A percentile compares a stretch with the other conserved stretches of the same genome.
These are phyloP conservation scores for Melanocharis versteri DNA, from an alignment of 2,113 vertebrate genomes.

Conservation along the genomic window DNA sequence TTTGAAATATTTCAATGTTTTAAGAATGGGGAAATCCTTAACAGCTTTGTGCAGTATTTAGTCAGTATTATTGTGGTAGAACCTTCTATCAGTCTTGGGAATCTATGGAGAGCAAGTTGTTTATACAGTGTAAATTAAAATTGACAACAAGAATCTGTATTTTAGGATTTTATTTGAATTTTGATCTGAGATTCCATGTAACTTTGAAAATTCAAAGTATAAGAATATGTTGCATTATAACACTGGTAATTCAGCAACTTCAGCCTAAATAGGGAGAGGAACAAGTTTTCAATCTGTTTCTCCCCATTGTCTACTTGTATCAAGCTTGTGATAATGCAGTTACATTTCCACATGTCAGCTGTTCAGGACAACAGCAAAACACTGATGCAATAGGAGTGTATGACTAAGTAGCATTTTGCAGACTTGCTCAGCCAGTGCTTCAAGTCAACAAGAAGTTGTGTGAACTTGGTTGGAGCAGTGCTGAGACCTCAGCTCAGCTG, in stretches of 20 bases:
- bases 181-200: background rate
- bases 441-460: background rate
- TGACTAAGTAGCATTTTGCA: background rate
- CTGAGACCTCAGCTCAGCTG: background rate
- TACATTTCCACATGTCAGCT: background rate
- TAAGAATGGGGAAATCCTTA: background rate
- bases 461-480: background rate
- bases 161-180: background rate
- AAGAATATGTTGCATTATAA: background rate
- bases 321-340: background rate
- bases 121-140: background rate
- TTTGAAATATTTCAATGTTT: background rate
- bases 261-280: background rate
- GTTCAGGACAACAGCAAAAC: background rate
- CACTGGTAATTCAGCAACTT: background rate
- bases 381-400: background rate
- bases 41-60: background rate
- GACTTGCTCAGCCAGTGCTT: conserved; percentile 34
- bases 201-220: background rate
- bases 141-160: background rate
- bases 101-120: background rate
- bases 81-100: background rate
- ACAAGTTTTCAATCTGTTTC: background rate
- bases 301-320: background rate
- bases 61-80: background rate